Evolutionary conservation across 2,113 vertebrate genomes (phyloP).

Genomic region (Eupsittula cactorum): DNA sequence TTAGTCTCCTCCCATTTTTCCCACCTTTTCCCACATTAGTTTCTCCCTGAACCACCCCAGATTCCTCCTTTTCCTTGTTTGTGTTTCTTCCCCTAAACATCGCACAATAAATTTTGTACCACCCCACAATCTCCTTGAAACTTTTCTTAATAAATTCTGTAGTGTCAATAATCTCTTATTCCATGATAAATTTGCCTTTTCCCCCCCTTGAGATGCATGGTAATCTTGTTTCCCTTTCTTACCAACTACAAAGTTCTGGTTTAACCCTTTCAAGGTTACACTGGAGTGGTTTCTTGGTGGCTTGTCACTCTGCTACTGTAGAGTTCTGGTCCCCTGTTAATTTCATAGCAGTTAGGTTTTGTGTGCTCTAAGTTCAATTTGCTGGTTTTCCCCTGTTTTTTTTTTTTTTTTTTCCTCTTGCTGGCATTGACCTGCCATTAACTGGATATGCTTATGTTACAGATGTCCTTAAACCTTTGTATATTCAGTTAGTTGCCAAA

Average conservation of each 20-base stretch:
- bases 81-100: neutral
- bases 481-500: neutral
- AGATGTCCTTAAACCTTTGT: neutral
- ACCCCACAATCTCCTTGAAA: neutral
- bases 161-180: neutral
- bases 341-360: neutral
- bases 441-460: rapidly evolving
- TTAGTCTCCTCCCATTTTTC: neutral
- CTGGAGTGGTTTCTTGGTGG: neutral
- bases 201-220: rapidly evolving
- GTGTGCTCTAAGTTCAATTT: neutral
- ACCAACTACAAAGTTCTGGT: neutral
- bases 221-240: neutral
- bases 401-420: rapidly evolving
- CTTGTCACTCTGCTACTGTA: neutral
- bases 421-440: neutral
- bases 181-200: neutral
- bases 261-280: neutral
- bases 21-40: neutral
- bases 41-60: neutral
- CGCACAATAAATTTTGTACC: rapidly evolving
- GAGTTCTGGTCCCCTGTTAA: neutral
- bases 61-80: neutral
- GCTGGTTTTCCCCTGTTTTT: neutral
- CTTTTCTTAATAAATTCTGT: neutral